Base-by-base conservation (phyloP, 1,140 invertebrate genomes). In the Armadillidium nasatum region DNA sequence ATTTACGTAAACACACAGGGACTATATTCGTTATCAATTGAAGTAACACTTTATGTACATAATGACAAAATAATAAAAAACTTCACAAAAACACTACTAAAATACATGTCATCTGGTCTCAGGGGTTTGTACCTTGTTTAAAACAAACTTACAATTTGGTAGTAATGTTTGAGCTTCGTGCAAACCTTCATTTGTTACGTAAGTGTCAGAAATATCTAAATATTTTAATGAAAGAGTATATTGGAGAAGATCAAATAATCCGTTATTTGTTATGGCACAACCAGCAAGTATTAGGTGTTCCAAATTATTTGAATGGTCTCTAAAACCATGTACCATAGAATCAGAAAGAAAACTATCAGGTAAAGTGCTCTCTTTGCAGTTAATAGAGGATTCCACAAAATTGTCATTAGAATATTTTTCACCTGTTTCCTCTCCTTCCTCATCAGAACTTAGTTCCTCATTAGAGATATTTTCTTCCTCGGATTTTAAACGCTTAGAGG, bases 221-320 rank as follows among this genome's bases (percentile, higher is more conserved):
- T 60, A 60, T 60, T 13, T 60, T 60, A 60, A 60, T 4, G 50
- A 15, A 19, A 19, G 50, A 19, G 19, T 60, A 60, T 60, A 60
- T 60, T 19, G 11, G 7, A 75, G 3, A 15, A 81, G 77, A 23
- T 78, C 69, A 44, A 75, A 50, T 50, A 81, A 44, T 33, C 79
- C 77, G 69, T 60, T 44, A 76, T 81, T 75, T 46, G 79, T 50
- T 22, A 81, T 81, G 44, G 79, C 75, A 76, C 79, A 81, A 19
- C 79, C 79, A 21, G 79, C 67, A 6, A 81, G 43, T 33, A 78
- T 72, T 33, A 81, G 44, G 21, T 77, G 76, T 19, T 76, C 73
- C 6, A 81, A 75, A 13, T 77, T 23, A 72, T 72, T 54, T 19
- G 77, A 75, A 44, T 78, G 76, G 46, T 71, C 43, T 68, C 73